Evolutionary conservation across 2,797 vertebrate genomes (phyloP).

Genomic region (Sphenodon punctatus): DNA sequence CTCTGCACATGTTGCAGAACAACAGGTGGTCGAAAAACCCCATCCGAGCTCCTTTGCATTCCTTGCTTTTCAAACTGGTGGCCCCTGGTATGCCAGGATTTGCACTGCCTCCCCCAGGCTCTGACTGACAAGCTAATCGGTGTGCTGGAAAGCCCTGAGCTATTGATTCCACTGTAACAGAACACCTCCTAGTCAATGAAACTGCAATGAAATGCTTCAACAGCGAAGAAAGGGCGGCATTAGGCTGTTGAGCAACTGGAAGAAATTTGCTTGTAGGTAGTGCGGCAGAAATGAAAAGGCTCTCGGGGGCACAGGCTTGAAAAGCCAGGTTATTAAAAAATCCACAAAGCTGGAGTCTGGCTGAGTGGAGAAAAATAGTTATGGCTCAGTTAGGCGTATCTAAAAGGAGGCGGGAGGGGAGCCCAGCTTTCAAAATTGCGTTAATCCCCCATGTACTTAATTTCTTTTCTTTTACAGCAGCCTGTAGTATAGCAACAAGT

Average conservation of each 20-base stretch:
- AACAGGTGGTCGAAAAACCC: conserved; percentile 91
- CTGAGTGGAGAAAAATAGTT: conserved; percentile 92
- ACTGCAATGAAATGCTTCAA: conserved; percentile 98
- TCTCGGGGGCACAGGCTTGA: conserved; percentile 88
- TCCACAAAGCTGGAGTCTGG: conserved; percentile 93
- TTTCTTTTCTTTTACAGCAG: conserved; percentile 83
- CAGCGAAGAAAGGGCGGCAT: conserved; percentile 90
- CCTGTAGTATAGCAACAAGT: conserved; percentile 81
- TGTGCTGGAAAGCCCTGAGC: conserved; percentile 90
- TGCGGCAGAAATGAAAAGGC: conserved; percentile 90
- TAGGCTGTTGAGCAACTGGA: conserved; percentile 92
- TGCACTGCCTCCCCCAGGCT: conserved; percentile 89
- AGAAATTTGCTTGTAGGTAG: conserved; percentile 93
- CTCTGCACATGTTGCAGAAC: conserved; percentile 94
- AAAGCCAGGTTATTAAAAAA: conserved; percentile 97
- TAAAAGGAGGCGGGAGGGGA: conserved; percentile 86
- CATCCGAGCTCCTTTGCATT: conserved; percentile 85
- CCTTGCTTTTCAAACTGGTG: conserved; percentile 90
- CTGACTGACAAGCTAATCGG: conserved; percentile 99
- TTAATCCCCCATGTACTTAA: conserved; percentile 93
- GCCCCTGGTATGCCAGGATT: conserved; percentile 95
- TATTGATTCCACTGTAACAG: conserved; percentile 97
- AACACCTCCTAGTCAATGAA: conserved; percentile 96
- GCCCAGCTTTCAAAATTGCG: conserved; percentile 88
- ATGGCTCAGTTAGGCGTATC: conserved; percentile 88